A percentile compares a stretch with the other conserved stretches of the same genome.
These are phyloP conservation scores for Empis livida DNA, from an alignment of 2,888 invertebrate species.

Conservation along the genomic window DNA sequence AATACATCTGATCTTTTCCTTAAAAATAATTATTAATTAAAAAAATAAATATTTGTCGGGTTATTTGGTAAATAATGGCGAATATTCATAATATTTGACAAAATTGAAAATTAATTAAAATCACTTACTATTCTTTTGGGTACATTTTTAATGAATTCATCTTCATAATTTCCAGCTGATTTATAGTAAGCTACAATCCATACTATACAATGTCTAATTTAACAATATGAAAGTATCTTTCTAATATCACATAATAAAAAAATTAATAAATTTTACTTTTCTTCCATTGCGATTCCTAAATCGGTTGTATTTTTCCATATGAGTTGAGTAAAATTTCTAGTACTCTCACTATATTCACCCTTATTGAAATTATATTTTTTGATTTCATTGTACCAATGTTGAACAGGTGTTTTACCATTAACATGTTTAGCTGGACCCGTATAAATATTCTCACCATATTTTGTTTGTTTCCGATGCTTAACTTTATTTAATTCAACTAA, in stretches of 20 bases:
- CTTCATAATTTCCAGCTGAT: slow-evolving; percentile 78
- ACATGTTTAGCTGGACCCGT: slow-evolving; percentile 57
- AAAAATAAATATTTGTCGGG: too few relatives aligned
- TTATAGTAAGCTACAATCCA: slow-evolving; percentile 78
- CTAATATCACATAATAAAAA: not conserved
- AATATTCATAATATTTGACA: too few relatives aligned
- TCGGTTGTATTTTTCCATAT: slow-evolving; percentile 56
- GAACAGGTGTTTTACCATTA: slow-evolving; percentile 57
- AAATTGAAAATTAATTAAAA: too few relatives aligned
- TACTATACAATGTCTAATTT: slow-evolving; percentile 43
- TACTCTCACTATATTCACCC: slow-evolving; percentile 46
- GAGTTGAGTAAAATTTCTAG: slow-evolving; percentile 69
- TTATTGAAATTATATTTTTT: slow-evolving; percentile 49
- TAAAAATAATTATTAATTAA: too few relatives aligned
- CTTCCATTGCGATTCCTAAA: slow-evolving; percentile 59
- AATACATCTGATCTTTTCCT: too few relatives aligned
- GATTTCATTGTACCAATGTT: slow-evolving; percentile 70
- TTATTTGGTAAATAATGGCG: too few relatives aligned
- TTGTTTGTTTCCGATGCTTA: slow-evolving; percentile 61
- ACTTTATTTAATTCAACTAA: slow-evolving; percentile 49
- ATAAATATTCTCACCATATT: slow-evolving; percentile 76
- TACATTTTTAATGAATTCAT: slow-evolving; percentile 61
- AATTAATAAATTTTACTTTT: not conserved
- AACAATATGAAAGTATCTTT: too few relatives aligned
- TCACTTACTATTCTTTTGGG: slow-evolving; percentile 21